These are phyloP conservation scores for Motacilla alba DNA, from an alignment of 2,113 vertebrate genomes.

Conservation along the genomic window DNA sequence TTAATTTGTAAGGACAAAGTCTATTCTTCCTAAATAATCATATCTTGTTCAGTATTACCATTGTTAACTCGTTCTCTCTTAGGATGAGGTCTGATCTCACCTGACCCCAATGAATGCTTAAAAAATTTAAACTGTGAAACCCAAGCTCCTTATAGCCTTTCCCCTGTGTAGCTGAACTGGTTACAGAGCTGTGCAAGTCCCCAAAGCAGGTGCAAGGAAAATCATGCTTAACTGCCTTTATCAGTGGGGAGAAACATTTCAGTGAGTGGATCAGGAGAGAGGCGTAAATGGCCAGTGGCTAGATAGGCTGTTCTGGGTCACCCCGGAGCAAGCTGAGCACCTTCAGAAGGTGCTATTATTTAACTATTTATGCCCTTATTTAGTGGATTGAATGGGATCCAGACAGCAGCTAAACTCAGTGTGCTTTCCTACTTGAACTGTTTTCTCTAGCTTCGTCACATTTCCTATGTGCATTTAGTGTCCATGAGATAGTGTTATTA, in stretches of 20 bases:
- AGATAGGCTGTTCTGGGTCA: neutral
- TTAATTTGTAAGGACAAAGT: neutral
- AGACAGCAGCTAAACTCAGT: neutral
- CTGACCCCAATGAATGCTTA: neutral
- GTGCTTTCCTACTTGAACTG: neutral
- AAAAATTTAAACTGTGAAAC: neutral
- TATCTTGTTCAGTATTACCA: neutral
- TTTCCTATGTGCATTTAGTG: neutral
- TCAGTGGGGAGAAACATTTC: neutral
- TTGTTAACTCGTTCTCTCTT: neutral
- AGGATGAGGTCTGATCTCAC: neutral
- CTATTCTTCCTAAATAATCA: neutral
- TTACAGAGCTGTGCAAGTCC: neutral
- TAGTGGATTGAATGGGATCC: neutral
- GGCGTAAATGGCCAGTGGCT: neutral
- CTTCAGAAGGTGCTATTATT: neutral
- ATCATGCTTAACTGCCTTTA: neutral
- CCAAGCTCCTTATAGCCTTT: neutral
- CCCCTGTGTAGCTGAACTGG: neutral
- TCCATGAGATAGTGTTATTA: neutral
- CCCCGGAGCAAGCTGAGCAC: neutral
- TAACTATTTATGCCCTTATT: neutral
- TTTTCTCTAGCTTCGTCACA: neutral
- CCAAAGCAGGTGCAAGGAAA: conserved; percentile 38
- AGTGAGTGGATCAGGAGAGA: neutral